These are phyloP conservation scores for Oreochromis niloticus DNA, from an alignment of 2,113 vertebrate species.

Conservation along the genomic window DNA sequence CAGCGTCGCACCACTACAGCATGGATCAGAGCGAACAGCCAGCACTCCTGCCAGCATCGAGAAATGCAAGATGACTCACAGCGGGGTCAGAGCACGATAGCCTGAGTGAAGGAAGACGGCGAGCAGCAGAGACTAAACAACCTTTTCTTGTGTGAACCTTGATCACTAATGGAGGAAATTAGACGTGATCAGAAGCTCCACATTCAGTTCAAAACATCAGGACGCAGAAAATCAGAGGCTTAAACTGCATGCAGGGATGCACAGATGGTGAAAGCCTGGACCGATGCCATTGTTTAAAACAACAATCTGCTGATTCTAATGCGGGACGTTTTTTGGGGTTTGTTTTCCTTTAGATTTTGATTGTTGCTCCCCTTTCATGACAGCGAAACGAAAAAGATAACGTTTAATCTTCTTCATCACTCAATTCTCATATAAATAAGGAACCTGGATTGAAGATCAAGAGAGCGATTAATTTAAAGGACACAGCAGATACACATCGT, in stretches of 20 bases:
- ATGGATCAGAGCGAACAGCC: slow-evolving; percentile 22
- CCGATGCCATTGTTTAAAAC: background rate
- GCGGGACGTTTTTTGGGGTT: background rate
- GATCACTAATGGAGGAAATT: background rate
- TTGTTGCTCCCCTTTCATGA: background rate
- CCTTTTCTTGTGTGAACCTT: background rate
- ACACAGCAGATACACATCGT: background rate
- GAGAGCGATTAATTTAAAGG: background rate
- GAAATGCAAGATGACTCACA: slow-evolving; percentile 42
- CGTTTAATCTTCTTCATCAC: background rate
- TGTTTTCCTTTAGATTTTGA: background rate
- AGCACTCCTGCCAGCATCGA: slow-evolving; percentile 13
- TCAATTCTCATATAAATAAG: background rate
- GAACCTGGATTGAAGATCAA: background rate
- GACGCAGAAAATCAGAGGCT: background rate
- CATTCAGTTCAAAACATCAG: background rate
- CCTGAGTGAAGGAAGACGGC: background rate
- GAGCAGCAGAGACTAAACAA: background rate
- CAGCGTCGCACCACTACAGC: slow-evolving; percentile 27
- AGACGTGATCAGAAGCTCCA: background rate
- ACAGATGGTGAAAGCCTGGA: background rate
- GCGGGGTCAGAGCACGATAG: slow-evolving; percentile 2
- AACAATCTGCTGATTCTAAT: background rate
- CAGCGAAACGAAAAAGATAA: background rate
- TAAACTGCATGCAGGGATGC: background rate